Evolutionary conservation across 2,888 invertebrate genomes (phyloP).

Genomic region (Andrena flavipes): DNA sequence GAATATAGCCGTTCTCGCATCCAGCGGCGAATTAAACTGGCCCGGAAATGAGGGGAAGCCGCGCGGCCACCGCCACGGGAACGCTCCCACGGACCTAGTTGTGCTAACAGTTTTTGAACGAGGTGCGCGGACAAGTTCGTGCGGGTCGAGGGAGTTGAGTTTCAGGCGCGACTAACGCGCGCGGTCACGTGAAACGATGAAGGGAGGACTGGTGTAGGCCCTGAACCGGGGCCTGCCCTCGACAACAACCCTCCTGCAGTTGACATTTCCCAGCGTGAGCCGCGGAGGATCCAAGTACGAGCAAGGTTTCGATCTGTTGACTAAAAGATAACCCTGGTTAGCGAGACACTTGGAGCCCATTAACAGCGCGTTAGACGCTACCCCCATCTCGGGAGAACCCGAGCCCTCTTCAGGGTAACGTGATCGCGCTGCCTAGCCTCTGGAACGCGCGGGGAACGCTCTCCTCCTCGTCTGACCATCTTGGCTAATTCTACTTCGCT

Average conservation of each 20-base stretch:
- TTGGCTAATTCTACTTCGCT: neutral
- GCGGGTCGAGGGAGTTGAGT: neutral
- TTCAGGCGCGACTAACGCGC: neutral
- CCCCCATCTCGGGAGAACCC: neutral
- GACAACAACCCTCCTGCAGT: neutral
- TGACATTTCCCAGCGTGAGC: neutral
- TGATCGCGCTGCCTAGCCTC: neutral
- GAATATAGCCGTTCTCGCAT: neutral
- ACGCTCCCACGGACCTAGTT: neutral
- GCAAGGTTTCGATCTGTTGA: neutral
- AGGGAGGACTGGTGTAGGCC: neutral
- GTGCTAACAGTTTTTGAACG: constrained; percentile 22
- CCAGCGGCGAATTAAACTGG: neutral
- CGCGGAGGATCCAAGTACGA: neutral
- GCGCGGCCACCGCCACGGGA: neutral
- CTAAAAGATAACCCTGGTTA: neutral
- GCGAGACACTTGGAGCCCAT: neutral
- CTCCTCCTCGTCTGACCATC: neutral
- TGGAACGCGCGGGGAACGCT: neutral
- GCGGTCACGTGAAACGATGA: constrained; percentile 18
- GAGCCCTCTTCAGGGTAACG: neutral
- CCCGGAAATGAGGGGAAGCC: constrained; percentile 4
- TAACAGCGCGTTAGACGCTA: neutral
- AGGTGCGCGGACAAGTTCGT: constrained; percentile 11
- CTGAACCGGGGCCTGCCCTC: constrained; percentile 7